These are phyloP conservation scores for Sebastiscus tertius DNA, from an alignment of 2,797 vertebrate genomes.

Conservation along the genomic window DNA sequence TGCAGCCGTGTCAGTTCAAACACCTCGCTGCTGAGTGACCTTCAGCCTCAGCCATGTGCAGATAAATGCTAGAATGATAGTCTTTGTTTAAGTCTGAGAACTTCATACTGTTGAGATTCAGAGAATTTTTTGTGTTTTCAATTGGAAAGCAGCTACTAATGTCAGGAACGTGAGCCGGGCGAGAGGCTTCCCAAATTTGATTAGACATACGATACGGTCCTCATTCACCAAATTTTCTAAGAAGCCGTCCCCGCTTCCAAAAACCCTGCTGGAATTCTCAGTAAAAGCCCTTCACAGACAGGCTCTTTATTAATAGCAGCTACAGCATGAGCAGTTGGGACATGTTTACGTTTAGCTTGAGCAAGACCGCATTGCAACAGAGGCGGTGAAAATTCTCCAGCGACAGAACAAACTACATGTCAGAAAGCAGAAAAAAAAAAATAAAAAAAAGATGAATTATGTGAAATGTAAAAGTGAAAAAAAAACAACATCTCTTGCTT, in stretches of 20 bases:
- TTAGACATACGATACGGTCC: not conserved
- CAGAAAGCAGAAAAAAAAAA: not conserved
- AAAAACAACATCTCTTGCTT: not conserved
- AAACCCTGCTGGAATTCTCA: constrained; percentile 1
- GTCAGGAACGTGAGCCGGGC: not conserved
- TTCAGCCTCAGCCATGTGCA: constrained; percentile 16
- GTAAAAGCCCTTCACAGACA: constrained; percentile 14
- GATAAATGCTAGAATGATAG: not conserved
- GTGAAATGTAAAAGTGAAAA: not conserved
- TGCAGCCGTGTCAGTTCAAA: constrained; percentile 7
- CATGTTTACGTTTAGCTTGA: constrained; percentile 31
- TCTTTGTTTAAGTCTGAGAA: constrained; percentile 7
- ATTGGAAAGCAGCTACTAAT: not conserved
- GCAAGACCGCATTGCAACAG: constrained; percentile 10
- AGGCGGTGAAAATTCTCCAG: not conserved
- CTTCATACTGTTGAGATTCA: not conserved
- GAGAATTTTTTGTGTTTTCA: not conserved
- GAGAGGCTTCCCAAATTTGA: not conserved
- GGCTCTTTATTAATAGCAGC: constrained; percentile 40
- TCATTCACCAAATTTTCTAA: constrained; percentile 30
- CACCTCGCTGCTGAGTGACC: constrained; percentile 11
- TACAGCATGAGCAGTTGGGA: not conserved
- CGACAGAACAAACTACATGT: not conserved
- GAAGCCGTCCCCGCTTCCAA: constrained; percentile 29
- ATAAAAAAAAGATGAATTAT: not conserved